Base-by-base conservation (phyloP, 2,113 vertebrate genomes). In the Chlamydotis undulata region DNA sequence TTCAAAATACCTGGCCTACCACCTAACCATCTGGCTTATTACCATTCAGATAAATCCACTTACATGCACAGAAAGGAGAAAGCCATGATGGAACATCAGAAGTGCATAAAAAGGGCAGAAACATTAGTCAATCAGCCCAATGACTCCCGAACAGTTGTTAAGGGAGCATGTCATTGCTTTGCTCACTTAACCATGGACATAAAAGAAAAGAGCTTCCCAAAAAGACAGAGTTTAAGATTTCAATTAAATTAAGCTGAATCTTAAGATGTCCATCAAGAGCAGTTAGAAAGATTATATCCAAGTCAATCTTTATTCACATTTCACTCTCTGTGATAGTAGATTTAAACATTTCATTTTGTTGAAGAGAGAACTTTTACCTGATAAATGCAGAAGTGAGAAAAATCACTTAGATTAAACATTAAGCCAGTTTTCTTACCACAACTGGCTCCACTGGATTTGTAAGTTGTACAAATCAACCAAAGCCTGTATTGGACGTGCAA, bases 1-100 rank as follows among this genome's bases (percentile, higher is more conserved):
- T 96, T 96, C 94, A 92, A 91, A 95, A 91, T 97, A 96, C 87
- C 95, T 94, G 87, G 87, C 94, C 94, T 96, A 95, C 93, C 95
- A 95, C 95, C 95, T 85, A 93, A 92, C 95, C 94, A 97, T 89
- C 91, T 94, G 83, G 83, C 96, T 95, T 94, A 93, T 92, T 95
- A 96, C 76, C 91, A 94, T 92, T 85, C 95, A 94, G 83, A 73
- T 86, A 95, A 89, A 97, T 92, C 82, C 79, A 87, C 81, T 87
- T 83, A 89, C 25, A 85, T 12, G 35, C 83, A 85, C 12, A 65
- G 50, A 56, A 73, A 93, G 45, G 57, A 92, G 91, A 94, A 92
- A 94, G 87, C 50, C 70, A 87, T 59, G 87, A 94, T 80, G 67
- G 70, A 93, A 92, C 86, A 95, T 70, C 89, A 75, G 50, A 94